Base-by-base conservation (phyloP, 2,113 vertebrate species). In the Chionodraco myersi region DNA sequence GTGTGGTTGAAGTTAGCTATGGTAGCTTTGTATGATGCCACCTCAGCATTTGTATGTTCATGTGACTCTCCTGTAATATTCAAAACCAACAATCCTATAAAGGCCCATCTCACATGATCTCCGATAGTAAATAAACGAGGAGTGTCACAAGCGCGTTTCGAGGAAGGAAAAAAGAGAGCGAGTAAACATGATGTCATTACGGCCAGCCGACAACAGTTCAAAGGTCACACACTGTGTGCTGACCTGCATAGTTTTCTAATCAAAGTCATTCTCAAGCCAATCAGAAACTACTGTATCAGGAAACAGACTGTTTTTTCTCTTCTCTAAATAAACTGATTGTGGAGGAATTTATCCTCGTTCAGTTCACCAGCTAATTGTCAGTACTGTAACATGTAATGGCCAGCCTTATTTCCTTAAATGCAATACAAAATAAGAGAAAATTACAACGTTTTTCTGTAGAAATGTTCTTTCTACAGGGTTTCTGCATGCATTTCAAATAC, bases 161-260 rank as follows among this genome's bases (percentile, higher is more conserved):
- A 30, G 53, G 65, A 78, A 87, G 67, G 69, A 83, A 76, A 7
- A 23, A 21, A n/a, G 34, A 48, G 14, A 60, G 49, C n/a, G 64
- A 63, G 75, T 66, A 84, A 89, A 84, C 75, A 85, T 93, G 89
- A 93, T 89, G 89, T 93, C 91, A 93, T 86, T 72, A 10, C n/a
- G 66, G 71, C n/a, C 3, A n/a, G 52, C 58, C 18, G 18, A 48
- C 63, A 86, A 47, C 65, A 80, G 88, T 90, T 91, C 79, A 92
- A 94, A 91, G 93, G 74, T 89, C 85, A 80, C 83, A 65, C 21
- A 2, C 68, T 58, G 58, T 87, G 73, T 82, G 68, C 79, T 80
- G 89, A 79, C 70, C 87, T 68, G 36, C 74, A 87, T 83, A 79
- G 70, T 85, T 85, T 90, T 62, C 71, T 23, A 83, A 79, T 87